A percentile compares a stretch with the other conserved stretches of the same genome.
Conservation (phyloP, 1,140 invertebrate species). For the Drosophila teissieri region DNA sequence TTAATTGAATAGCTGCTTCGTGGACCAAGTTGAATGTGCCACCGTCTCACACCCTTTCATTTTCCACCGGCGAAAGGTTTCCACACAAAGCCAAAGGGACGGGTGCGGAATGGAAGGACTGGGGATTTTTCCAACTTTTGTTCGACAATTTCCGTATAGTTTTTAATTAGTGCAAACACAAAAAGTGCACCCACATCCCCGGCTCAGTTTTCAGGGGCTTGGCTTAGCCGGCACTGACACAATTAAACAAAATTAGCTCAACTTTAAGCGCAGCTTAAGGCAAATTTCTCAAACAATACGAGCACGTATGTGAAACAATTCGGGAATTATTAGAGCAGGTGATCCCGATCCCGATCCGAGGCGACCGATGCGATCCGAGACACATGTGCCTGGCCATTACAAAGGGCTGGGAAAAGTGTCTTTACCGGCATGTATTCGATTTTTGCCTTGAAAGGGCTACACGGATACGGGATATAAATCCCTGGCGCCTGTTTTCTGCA, state of each 20-base stretch:
- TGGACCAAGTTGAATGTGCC: constrained; percentile 28
- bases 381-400: constrained; percentile 16
- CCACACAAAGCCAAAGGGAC: constrained; percentile 18
- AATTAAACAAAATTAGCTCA: constrained; percentile 84
- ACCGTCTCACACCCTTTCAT: constrained; percentile 65
- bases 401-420: constrained; percentile 28
- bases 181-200: constrained; percentile 50
- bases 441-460: constrained; percentile 24
- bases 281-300: constrained; percentile 64
- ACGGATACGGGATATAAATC: constrained; percentile 37
- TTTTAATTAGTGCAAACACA: constrained; percentile 81
- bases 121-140: constrained; percentile 41
- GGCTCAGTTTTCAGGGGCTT: constrained; percentile 30
- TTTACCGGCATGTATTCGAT: neutral
- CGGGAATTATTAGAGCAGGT: constrained; percentile 74
- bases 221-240: constrained; percentile 67
- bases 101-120: constrained; percentile 17
- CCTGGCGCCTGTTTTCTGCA: constrained; percentile 59
- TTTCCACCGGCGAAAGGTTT: constrained; percentile 44
- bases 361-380: neutral
- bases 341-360: constrained; percentile 19
- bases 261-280: constrained; percentile 78
- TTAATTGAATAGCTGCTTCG: constrained; percentile 61
- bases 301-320: constrained; percentile 11
- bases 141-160: constrained; percentile 30